Conservation (phyloP, 2,888 invertebrate genomes). For the Yponomeuta cagnagella region DNA sequence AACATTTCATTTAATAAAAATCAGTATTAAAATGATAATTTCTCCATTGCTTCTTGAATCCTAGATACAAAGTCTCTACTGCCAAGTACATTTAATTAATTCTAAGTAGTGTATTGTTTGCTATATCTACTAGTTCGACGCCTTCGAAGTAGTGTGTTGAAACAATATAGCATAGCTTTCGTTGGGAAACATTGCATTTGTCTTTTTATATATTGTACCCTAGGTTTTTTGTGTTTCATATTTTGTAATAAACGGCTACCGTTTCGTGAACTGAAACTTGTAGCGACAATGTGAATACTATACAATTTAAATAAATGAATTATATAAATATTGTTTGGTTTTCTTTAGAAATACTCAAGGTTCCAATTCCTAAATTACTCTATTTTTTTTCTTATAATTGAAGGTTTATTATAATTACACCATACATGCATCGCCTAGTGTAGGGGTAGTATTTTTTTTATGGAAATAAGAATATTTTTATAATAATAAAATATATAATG, state of each 20-base stretch:
- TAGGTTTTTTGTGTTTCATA: slow-evolving; percentile 65
- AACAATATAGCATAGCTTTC: slow-evolving; percentile 40
- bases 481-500: too few relatives aligned
- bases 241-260: slow-evolving; percentile 68
- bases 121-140: slow-evolving; percentile 8
- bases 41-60: slow-evolving; percentile 14
- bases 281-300: slow-evolving; percentile 73
- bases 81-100: slow-evolving; percentile 44
- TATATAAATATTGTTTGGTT: slow-evolving; percentile 49
- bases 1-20: slow-evolving; percentile 2
- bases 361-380: too few relatives aligned
- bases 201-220: slow-evolving; percentile 41
- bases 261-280: slow-evolving; percentile 62
- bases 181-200: slow-evolving; percentile 65
- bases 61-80: slow-evolving; percentile 27
- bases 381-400: not conserved
- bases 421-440: too few relatives aligned
- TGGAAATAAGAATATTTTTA: too few relatives aligned
- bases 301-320: slow-evolving; percentile 75
- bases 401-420: not conserved
- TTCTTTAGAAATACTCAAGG: not conserved
- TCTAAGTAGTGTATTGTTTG: slow-evolving; percentile 16
- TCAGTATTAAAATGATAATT: slow-evolving; percentile 15
- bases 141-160: slow-evolving; percentile 2
- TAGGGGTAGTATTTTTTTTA: too few relatives aligned